Evolutionary conservation across 2,113 vertebrate genomes (phyloP), one percentile per base, ranked within the genome.

Genomic region (Ploceus nigricollis): DNA sequence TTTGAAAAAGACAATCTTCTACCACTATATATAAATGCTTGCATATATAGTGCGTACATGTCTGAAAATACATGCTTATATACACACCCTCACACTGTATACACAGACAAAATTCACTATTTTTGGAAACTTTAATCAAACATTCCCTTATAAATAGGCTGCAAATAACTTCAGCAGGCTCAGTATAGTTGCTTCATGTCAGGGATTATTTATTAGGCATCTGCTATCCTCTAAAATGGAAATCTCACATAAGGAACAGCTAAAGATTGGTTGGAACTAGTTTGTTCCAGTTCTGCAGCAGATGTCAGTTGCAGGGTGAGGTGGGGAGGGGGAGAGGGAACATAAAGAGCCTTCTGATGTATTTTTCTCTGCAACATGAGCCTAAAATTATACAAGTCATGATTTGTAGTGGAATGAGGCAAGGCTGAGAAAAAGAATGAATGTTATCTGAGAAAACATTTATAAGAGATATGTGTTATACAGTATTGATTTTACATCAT

Each of bases 271-370:
- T 61, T 94, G 91, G 68, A 96, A 97, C 93, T 77, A 61, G 95
- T 96, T 96, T 75, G 82, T 93, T 97, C 96, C 87, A 91, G 94
- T 97, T 97, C 64, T 51, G 82, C 60, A 78, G 72, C 90, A 95
- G 66, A 91, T 95, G 96, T 88, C 87, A 50, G 27, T 1, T 94
- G 40, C 18, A 4, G 75, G 31, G n/a, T 76, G 51, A 92, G 63
- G 56, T 2, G 0, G 25, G 47, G 37, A 70, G 17, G 40, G 13
- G 39, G 18, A 61, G 54, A 90, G 20, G 73, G 89, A 93, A 95
- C 58, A 56, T 44, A 77, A 76, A 86, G 27, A 73, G 48, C n/a
- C 68, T 86, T 88, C 44, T 93, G 57, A 75, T 71, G 39, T 27
- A 87, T 61, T 84, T 78, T 84, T n/a, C 28, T 82, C 39, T 90